A percentile compares a stretch with the other conserved stretches of the same genome.
phyloP scores from a whole-genome alignment of 1,140 invertebrate species.

The Drosophila teissieri region DNA sequence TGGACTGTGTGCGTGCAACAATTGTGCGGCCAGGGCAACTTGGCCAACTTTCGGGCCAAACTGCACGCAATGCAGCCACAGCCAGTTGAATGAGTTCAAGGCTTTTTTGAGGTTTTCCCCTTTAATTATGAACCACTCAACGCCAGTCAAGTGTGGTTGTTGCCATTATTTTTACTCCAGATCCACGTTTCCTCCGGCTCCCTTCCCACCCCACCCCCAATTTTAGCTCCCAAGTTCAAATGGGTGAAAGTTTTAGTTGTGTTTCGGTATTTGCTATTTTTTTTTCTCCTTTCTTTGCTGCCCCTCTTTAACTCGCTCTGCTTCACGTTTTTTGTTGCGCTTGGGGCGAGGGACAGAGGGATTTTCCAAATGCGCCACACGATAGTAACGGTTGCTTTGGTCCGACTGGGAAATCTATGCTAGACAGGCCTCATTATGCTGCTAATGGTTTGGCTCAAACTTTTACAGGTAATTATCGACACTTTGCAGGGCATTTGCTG shows the following conservation, averaged over 20 bases:
- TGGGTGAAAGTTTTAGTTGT: constrained; percentile 55
- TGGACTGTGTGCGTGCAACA: constrained; percentile 69
- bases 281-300: background rate
- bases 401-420: constrained; percentile 55
- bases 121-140: constrained; percentile 74
- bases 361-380: constrained; percentile 27
- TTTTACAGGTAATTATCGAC: constrained; percentile 80
- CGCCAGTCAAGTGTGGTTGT: constrained; percentile 69
- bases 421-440: constrained; percentile 77
- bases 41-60: constrained; percentile 60
- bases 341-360: constrained; percentile 28
- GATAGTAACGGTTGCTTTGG: constrained; percentile 22
- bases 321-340: constrained; percentile 23
- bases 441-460: constrained; percentile 76
- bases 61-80: constrained; percentile 72
- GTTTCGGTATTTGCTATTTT: constrained; percentile 26
- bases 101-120: constrained; percentile 50
- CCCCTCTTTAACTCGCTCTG: background rate
- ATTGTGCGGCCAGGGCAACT: constrained; percentile 67
- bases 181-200: constrained; percentile 36
- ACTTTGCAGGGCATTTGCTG: constrained; percentile 52
- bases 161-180: constrained; percentile 48
- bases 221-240: constrained; percentile 53
- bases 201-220: constrained; percentile 13
- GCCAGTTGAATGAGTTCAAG: constrained; percentile 64